Percentiles rank a stretch among this genome's conserved stretches.
Evolutionary conservation across 1,140 invertebrate species (phyloP).

Genomic region (Cyclina sinensis): DNA sequence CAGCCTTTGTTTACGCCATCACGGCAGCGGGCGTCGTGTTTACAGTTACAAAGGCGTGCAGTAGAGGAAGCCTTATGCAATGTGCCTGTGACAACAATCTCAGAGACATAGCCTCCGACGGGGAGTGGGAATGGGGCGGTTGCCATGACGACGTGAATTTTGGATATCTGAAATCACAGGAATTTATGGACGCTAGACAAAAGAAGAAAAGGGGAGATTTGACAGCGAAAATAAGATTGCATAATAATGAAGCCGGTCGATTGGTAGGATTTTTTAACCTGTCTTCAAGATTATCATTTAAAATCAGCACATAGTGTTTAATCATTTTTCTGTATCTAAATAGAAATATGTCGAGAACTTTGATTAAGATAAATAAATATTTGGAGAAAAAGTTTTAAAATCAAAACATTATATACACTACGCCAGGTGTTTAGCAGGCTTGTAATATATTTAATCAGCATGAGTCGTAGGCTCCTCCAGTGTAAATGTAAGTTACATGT

Average conservation of each 20-base stretch:
- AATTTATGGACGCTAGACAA: constrained; percentile 96
- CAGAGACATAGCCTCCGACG: constrained; percentile 88
- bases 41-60: constrained; percentile 94
- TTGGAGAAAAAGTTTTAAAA: too few relatives aligned
- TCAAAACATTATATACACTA: too few relatives aligned
- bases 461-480: too few relatives aligned
- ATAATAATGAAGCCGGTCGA: constrained; percentile 86
- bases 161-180: constrained; percentile 97
- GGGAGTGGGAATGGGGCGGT: constrained; percentile 98
- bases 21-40: constrained; percentile 96
- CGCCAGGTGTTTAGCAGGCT: too few relatives aligned
- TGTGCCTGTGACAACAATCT: constrained; percentile 84
- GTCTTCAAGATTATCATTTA: too few relatives aligned
- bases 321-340: too few relatives aligned
- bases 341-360: too few relatives aligned
- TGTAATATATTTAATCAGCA: too few relatives aligned
- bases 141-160: constrained; percentile 98
- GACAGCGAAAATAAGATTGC: constrained; percentile 83
- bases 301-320: too few relatives aligned
- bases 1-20: constrained; percentile 96
- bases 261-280: constrained; percentile 75
- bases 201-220: constrained; percentile 86
- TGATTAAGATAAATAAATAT: too few relatives aligned
- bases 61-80: constrained; percentile 81
- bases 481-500: too few relatives aligned